Evolutionary conservation across 2,113 vertebrate genomes (phyloP).

Genomic region (Willisornis vidua): DNA sequence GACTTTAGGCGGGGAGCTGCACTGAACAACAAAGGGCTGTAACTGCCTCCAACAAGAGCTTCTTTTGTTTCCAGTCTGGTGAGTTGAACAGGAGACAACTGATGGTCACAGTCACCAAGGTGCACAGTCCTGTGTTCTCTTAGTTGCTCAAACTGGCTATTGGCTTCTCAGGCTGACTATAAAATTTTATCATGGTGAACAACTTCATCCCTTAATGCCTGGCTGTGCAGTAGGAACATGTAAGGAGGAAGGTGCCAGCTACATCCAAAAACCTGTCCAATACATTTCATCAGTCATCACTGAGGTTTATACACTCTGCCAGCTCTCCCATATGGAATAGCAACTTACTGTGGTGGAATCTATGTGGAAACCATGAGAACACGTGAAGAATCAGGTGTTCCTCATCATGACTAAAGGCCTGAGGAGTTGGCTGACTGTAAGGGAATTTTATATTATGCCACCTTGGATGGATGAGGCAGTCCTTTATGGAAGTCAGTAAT

Average conservation of each 20-base stretch:
- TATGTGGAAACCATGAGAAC: not conserved
- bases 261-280: not conserved
- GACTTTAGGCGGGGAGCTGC: not conserved
- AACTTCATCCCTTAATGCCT: not conserved
- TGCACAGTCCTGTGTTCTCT: not conserved
- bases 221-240: not conserved
- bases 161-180: not conserved
- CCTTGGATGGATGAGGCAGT: not conserved
- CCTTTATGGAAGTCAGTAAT: constrained; percentile 30
- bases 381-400: not conserved
- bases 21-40: not conserved
- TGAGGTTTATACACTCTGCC: not conserved
- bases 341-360: not conserved
- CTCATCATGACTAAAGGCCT: not conserved
- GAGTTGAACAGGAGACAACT: not conserved
- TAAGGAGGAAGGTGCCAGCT: not conserved
- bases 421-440: not conserved
- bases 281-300: not conserved
- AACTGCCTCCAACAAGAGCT: not conserved
- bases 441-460: not conserved
- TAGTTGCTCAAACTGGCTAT: not conserved
- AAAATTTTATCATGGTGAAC: not conserved
- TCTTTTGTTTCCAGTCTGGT: not conserved
- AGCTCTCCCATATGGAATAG: not conserved
- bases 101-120: not conserved